Evolutionary conservation across 2,113 vertebrate genomes (phyloP), one percentile per base, ranked within the genome.

Genomic region (Chloropsis hardwickii): DNA sequence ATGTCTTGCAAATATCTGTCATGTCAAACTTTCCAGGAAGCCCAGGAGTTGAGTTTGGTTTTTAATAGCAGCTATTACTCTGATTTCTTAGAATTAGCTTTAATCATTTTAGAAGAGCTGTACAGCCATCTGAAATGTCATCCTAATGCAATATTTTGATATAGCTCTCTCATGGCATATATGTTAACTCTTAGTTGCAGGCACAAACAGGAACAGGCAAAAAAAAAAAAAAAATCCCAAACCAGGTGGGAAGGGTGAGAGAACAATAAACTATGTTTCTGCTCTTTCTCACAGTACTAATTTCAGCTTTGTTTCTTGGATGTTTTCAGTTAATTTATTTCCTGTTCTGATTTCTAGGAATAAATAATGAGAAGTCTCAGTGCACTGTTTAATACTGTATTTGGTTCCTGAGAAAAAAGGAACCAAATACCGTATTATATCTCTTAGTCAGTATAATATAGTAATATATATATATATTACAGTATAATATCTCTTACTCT

Each of bases 11-110:
- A 86, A 92, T 96, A 95, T 92, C 92, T 92, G 92, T 95, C 91
- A 95, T 90, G 91, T 95, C 93, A 95, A 95, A 95, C 89, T 94
- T 97, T 94, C 91, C 96, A 96, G 93, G 91, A 97, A 97, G 84
- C 89, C 81, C 81, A 92, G 57, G 87, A 96, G 78, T 51, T 95
- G 70, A 40, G 42, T 96, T 96, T 5, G 29, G 57, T 92, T 94
- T 94, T 94, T 92, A 97, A 95, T 95, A 95, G 91, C 91, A 95
- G 91, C 84, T 94, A 96, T 95, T 96, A 97, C 91, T 96, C 81
- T 96, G 84, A 96, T 97, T 96, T 97, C 93, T 97, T 95, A 96
- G 93, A 94, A 96, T 96, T 96, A 92, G 57, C 89, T 83, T 89
- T 97, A 95, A 95, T 97, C 70, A 91, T 94, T 97, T 95, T 95